Percentiles rank a stretch among this genome's conserved stretches.
These are phyloP conservation scores for Drosophila birchii DNA, from an alignment of 2,888 invertebrate genomes.

Conservation along the genomic window DNA sequence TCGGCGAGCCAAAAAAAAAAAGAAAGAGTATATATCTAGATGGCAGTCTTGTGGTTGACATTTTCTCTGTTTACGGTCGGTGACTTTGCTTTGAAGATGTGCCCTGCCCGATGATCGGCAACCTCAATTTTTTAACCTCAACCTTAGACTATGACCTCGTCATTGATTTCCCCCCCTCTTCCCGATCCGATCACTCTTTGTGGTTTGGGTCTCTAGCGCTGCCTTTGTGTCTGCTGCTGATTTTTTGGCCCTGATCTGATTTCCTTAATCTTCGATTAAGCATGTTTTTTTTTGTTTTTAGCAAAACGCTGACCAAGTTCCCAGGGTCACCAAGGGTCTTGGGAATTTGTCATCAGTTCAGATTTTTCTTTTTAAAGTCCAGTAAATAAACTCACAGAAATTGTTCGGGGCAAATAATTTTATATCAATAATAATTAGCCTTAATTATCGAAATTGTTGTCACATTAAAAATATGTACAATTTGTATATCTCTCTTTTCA, in stretches of 20 bases:
- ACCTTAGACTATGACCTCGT: slow-evolving; percentile 19
- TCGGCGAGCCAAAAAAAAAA: slow-evolving; percentile 15
- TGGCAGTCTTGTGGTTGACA: slow-evolving; percentile 74
- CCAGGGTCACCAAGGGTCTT: slow-evolving; percentile 8
- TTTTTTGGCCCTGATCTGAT: slow-evolving; percentile 32
- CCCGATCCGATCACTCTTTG: background rate
- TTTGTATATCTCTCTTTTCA: too few species aligned
- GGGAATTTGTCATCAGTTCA: background rate
- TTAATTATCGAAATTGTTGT: too few species aligned
- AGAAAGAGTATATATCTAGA: slow-evolving; percentile 47
- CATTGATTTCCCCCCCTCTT: slow-evolving; percentile 9
- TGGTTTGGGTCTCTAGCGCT: slow-evolving; percentile 12
- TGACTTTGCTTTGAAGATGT: slow-evolving; percentile 70
- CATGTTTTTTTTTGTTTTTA: slow-evolving; percentile 1
- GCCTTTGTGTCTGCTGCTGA: slow-evolving; percentile 27
- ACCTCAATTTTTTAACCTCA: slow-evolving; percentile 25
- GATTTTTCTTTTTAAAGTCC: too few species aligned
- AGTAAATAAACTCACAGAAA: background rate
- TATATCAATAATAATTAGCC: too few species aligned
- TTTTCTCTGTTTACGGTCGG: slow-evolving; percentile 67
- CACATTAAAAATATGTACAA: background rate
- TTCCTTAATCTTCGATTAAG: slow-evolving; percentile 26
- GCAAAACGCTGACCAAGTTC: slow-evolving; percentile 7
- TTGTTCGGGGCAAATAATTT: too few species aligned
- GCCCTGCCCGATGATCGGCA: slow-evolving; percentile 1